Percentiles rank a stretch among this genome's conserved stretches.
These are phyloP conservation scores for Microctonus brassicae DNA, from an alignment of 2,888 invertebrate genomes.

Conservation along the genomic window DNA sequence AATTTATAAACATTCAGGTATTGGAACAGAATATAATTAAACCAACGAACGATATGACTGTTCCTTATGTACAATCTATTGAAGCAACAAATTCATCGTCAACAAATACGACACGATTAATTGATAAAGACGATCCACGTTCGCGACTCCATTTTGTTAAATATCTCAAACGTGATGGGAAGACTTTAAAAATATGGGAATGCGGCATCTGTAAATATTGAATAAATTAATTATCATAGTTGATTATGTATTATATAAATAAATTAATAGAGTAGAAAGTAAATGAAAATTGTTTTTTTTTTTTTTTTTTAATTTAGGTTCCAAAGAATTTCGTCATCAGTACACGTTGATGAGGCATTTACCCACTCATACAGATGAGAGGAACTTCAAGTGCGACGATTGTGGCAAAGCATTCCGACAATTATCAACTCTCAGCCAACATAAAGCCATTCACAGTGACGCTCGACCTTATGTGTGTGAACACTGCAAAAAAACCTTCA, in stretches of 20 bases:
- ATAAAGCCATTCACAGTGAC: slow-evolving; percentile 83
- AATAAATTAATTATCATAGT: neutral
- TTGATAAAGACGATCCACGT: slow-evolving; percentile 75
- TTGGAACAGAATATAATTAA: slow-evolving; percentile 5
- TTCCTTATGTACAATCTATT: slow-evolving; percentile 37
- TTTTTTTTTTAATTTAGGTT: slow-evolving; percentile 69
- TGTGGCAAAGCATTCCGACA: slow-evolving; percentile 83
- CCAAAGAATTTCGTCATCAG: slow-evolving; percentile 82
- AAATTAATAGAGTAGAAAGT: too few relatives aligned
- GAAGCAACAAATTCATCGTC: slow-evolving; percentile 39
- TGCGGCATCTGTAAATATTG: slow-evolving; percentile 79
- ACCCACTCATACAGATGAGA: slow-evolving; percentile 82
- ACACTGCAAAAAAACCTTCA: slow-evolving; percentile 83
- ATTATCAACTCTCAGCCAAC: slow-evolving; percentile 82
- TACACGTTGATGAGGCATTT: slow-evolving; percentile 83
- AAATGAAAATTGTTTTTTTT: neutral
- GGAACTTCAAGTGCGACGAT: slow-evolving; percentile 80
- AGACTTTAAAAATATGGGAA: slow-evolving; percentile 80
- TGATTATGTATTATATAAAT: too few relatives aligned
- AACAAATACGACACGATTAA: slow-evolving; percentile 53
- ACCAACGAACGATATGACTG: neutral
- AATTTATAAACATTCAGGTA: slow-evolving; percentile 15
- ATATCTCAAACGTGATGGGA: slow-evolving; percentile 77
- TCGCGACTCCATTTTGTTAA: slow-evolving; percentile 77
- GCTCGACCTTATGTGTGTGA: slow-evolving; percentile 82